Evolutionary conservation across 2,113 vertebrate species (phyloP).

Genomic region (Saguinus midas): DNA sequence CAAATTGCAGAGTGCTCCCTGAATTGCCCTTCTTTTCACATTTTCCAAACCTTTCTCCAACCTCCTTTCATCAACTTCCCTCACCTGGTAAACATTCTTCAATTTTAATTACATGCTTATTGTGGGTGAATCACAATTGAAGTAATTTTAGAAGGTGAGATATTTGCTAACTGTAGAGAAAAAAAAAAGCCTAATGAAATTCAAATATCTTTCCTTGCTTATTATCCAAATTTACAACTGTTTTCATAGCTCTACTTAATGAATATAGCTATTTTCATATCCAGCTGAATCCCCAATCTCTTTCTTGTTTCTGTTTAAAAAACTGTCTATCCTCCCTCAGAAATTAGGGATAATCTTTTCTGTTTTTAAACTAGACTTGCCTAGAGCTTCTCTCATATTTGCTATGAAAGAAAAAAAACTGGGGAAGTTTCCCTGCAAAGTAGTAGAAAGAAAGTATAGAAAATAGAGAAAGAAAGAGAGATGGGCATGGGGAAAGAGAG

Average conservation of each 20-base stretch:
- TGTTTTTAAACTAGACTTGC: slow-evolving; percentile 58
- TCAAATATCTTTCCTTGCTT: slow-evolving; percentile 68
- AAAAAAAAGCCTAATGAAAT: slow-evolving; percentile 64
- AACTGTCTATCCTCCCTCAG: slow-evolving; percentile 46
- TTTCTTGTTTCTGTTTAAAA: slow-evolving; percentile 58
- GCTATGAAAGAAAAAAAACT: neutral
- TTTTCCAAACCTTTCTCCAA: slow-evolving; percentile 25
- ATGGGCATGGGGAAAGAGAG: too few relatives aligned
- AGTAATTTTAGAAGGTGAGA: slow-evolving; percentile 76
- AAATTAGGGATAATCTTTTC: slow-evolving; percentile 55
- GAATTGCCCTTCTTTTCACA: slow-evolving; percentile 22
- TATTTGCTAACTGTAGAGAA: slow-evolving; percentile 70
- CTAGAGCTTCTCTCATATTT: slow-evolving; percentile 52
- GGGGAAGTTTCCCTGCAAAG: slow-evolving; percentile 49
- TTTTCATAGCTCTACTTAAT: slow-evolving; percentile 62
- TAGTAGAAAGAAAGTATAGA: neutral
- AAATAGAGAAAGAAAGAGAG: neutral
- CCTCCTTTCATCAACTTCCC: slow-evolving; percentile 48
- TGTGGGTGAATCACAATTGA: slow-evolving; percentile 71
- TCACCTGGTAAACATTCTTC: slow-evolving; percentile 70
- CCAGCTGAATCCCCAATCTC: slow-evolving; percentile 50
- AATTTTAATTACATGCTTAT: slow-evolving; percentile 71
- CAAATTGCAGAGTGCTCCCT: neutral
- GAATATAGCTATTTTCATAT: slow-evolving; percentile 69
- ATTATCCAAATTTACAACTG: slow-evolving; percentile 70